Evolutionary conservation across 2,113 vertebrate species (phyloP).

Genomic region (Cricetomys ansorgei): DNA sequence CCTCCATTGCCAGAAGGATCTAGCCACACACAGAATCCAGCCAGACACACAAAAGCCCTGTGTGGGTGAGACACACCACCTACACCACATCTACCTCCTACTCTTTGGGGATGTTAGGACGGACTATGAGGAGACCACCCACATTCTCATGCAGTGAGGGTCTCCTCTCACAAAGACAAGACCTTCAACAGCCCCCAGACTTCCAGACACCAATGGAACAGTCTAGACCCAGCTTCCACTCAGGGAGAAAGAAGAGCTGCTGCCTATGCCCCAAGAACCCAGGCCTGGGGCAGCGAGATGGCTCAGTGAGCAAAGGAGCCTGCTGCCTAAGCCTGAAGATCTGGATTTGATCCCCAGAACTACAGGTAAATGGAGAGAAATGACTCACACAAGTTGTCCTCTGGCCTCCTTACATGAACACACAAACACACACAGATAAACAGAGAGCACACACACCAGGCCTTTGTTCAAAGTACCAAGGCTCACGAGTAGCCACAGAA

Average conservation of each 20-base stretch:
- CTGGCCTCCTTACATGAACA: background rate
- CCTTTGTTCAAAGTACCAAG: background rate
- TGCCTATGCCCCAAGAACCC: background rate
- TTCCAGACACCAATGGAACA: fast-evolving
- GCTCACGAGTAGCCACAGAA: background rate
- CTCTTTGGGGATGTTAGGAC: fast-evolving
- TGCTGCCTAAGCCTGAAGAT: background rate
- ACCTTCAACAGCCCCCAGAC: fast-evolving
- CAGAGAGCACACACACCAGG: background rate
- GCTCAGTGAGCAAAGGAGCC: background rate
- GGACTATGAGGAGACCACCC: fast-evolving
- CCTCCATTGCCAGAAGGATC: background rate
- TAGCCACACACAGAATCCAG: background rate
- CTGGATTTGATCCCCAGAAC: background rate
- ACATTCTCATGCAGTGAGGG: too few relatives aligned
- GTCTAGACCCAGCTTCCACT: background rate
- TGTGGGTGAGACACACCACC: background rate
- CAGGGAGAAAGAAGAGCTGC: background rate
- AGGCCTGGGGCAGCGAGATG: background rate
- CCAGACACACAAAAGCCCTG: background rate
- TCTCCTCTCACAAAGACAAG: background rate
- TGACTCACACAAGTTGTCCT: background rate
- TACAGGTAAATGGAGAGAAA: background rate
- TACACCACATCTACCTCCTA: fast-evolving
- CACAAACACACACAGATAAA: too few relatives aligned